phyloP scores from a whole-genome alignment of 1,140 invertebrate species.

The Asobara japonica region DNA sequence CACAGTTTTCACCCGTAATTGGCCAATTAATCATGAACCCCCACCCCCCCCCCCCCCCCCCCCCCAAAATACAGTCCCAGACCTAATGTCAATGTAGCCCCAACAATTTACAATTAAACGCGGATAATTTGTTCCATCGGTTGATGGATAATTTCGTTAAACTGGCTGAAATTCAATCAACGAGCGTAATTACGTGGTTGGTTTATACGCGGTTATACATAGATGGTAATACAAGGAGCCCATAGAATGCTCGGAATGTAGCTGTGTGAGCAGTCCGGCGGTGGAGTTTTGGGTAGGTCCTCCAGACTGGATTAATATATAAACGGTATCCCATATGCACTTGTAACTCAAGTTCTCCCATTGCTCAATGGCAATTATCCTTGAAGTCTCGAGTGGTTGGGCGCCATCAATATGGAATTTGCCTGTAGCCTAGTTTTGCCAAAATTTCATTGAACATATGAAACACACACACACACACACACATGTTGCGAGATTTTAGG shows the following conservation, averaged over 20 bases:
- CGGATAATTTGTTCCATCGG: not conserved
- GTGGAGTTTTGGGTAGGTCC: not conserved
- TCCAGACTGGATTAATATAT: constrained; percentile 5
- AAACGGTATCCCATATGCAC: constrained; percentile 2
- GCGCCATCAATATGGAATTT: not conserved
- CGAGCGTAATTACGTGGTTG: constrained; percentile 11
- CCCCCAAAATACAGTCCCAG: too few relatives aligned
- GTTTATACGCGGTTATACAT: not conserved
- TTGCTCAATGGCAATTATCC: not conserved
- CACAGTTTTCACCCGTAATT: not conserved
- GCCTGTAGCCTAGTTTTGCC: too few relatives aligned
- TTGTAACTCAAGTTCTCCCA: not conserved
- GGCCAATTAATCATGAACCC: not conserved
- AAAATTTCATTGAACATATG: too few relatives aligned
- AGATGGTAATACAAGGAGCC: not conserved
- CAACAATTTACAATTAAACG: not conserved
- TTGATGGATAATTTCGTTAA: constrained; percentile 7
- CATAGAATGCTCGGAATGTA: not conserved
- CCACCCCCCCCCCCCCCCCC: too few relatives aligned
- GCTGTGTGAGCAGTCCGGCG: constrained; percentile 1
- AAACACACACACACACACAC: too few relatives aligned
- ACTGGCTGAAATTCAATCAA: constrained; percentile 2
- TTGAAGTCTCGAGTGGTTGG: not conserved
- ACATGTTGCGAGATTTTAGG: too few relatives aligned
- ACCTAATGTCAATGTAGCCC: not conserved